Conservation (phyloP, 2,113 vertebrate species). For the Myodes glareolus region DNA sequence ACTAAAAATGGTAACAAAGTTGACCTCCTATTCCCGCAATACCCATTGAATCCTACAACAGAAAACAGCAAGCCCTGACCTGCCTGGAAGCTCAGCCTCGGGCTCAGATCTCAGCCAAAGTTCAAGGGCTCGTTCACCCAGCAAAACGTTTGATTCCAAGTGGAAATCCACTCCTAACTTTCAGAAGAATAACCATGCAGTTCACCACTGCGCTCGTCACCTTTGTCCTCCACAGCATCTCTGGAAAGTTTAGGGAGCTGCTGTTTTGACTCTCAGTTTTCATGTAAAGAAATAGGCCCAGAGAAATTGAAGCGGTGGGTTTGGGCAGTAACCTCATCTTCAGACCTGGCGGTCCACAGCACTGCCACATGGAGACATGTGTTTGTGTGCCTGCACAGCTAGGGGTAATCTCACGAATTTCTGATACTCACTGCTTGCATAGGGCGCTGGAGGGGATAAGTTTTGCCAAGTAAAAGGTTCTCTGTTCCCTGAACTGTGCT, state of each 20-base stretch:
- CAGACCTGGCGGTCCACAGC: not conserved
- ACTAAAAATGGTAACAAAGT: not conserved
- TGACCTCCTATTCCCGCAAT: not conserved
- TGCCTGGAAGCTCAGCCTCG: not conserved
- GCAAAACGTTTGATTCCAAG: accelerated
- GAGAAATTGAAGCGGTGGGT: not conserved
- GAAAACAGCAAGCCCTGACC: not conserved
- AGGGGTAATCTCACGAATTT: not conserved
- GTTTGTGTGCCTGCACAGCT: not conserved
- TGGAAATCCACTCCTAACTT: not conserved
- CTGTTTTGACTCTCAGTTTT: not conserved
- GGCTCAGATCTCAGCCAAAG: not conserved
- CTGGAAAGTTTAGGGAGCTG: not conserved
- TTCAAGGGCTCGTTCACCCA: not conserved
- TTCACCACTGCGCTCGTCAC: not conserved
- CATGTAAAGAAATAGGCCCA: not conserved
- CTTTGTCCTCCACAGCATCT: not conserved
- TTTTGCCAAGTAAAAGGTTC: not conserved
- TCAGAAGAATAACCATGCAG: not conserved
- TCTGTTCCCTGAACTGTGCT: not conserved
- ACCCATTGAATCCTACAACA: not conserved
- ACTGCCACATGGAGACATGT: accelerated
- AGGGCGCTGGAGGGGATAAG: not conserved
- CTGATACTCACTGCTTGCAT: not conserved
- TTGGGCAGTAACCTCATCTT: not conserved